Base-by-base conservation (phyloP, 2,797 vertebrate genomes). In the Myripristis murdjan region DNA sequence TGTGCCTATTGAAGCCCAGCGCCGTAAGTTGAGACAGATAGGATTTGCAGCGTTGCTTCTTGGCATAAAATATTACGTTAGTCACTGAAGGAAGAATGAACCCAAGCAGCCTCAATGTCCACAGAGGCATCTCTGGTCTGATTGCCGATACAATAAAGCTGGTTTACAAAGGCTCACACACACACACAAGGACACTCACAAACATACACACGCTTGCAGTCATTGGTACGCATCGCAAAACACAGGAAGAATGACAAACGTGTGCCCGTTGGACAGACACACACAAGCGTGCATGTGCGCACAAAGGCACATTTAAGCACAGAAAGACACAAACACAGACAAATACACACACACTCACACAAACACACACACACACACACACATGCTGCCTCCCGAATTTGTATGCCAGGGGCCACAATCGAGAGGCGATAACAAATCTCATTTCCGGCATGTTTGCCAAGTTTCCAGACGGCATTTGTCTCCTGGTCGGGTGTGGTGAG, bases 391-490 rank as follows among this genome's bases (percentile, higher is more conserved):
- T 41, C 55, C 58, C 54, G 37, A 1, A 83, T 81, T 67, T 47
- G 71, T 79, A 82, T 83, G 85, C 70, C 64, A 46, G 72, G 44
- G 51, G 68, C 79, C 62, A 62, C 75, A 68, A 76, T 71, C 41
- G 6, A 65, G 56, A 41, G 62, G 54, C 11, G 88, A 94, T 92
- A 92, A 87, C 81, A 88, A 80, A 89, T 91, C 73, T 92, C 68
- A 93, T 92, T 90, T 93, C 91, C 84, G 72, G 41, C 61, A n/a
- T 82, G 83, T 90, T 87, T 84, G 84, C 87, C 70, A 76, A 67
- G 71, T 83, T 87, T 84, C 84, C 83, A 75, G 77, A 74, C 73
- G 26, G 61, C 88, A 81, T 89, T 89, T 85, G 88, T 90, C 88
- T 91, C 81, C 73, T 61, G 83, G 84, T 70, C 73, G 79, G 70